Base-by-base conservation (phyloP, 2,797 vertebrate species). In the Brotula barbata region DNA sequence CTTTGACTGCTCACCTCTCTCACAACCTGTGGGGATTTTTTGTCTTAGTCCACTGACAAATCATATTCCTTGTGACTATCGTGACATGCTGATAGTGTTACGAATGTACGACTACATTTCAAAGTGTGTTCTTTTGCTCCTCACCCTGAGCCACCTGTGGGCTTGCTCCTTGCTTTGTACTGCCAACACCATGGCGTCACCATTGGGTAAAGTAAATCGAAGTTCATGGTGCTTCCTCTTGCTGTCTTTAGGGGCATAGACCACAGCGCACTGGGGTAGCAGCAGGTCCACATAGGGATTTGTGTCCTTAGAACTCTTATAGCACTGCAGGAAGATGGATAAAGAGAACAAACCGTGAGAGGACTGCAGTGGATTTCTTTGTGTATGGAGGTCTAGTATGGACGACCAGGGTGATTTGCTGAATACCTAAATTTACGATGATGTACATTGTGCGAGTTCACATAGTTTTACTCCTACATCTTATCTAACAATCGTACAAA, bases 161-260 rank as follows among this genome's bases (percentile, higher is more conserved):
- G 97, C 97, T 85, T 99, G 97, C 78, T 99, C 97, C 58, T 91
- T 94, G 92, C 95, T 99, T 82, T 97, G 97, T 49, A 96, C 93
- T 0, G 96, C 96, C 75, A 99, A 80, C 68, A 99, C 95, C 81
- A 99, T 84, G 0, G 91, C 86, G 55, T 99, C 96, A 0, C 95
- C 91, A 1, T 94, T 93, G 0, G 94, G 94, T 63, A 95, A 85
- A 0, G 94, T 93, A 86, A 99, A 98, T 7, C 94, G 93, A 37
- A 99, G 92, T 83, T 99, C 97, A 0, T 99, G 96, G 68, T 97
- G 94, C 87, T 99, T 99, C 73, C 94, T 94, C 43, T 94, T 93
- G 64, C 93, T 91, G 1, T 99, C 97, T 87, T 98, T 99, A 56
- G 96, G 94, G 12, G 94, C 85, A 0, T 99, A 99, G 77, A 92